Conservation (phyloP, 2,113 vertebrate species). For the Neodontobutis hainanensis region DNA sequence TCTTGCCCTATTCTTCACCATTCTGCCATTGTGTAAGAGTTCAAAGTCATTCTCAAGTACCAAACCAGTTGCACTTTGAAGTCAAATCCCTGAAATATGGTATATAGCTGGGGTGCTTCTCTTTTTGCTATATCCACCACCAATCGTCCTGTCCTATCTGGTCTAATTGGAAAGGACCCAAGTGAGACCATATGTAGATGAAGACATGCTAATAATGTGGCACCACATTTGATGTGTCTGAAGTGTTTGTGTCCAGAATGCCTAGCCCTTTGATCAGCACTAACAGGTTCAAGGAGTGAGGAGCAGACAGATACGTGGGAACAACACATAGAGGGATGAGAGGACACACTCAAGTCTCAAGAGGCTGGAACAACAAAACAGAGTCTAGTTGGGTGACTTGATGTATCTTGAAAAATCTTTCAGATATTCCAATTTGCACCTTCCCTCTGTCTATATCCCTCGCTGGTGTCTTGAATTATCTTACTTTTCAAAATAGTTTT, state of each 20-base stretch:
- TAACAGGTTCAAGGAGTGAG: slow-evolving; percentile 57
- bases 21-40: slow-evolving; percentile 54
- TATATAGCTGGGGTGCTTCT: slow-evolving; percentile 29
- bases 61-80: slow-evolving; percentile 60
- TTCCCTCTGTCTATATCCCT: slow-evolving; percentile 5
- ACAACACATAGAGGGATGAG: slow-evolving; percentile 37
- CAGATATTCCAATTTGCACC: slow-evolving; percentile 33
- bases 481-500: neutral
- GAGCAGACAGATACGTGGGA: slow-evolving; percentile 47
- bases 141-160: slow-evolving; percentile 57
- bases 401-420: slow-evolving; percentile 45
- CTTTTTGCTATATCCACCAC: slow-evolving; percentile 8
- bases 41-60: slow-evolving; percentile 66
- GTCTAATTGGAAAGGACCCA: slow-evolving; percentile 64
- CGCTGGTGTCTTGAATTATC: slow-evolving; percentile 8
- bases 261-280: slow-evolving; percentile 73
- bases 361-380: slow-evolving; percentile 42
- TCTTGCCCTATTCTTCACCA: slow-evolving; percentile 26
- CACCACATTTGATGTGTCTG: slow-evolving; percentile 73
- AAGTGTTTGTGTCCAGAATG: slow-evolving; percentile 66
- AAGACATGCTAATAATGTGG: slow-evolving; percentile 65
- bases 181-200: slow-evolving; percentile 72
- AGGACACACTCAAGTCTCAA: slow-evolving; percentile 26
- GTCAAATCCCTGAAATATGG: slow-evolving; percentile 53
- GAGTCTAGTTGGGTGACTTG: slow-evolving; percentile 41